Conservation (phyloP, 1,140 invertebrate genomes). For the Zeugodacus cucurbitae region DNA sequence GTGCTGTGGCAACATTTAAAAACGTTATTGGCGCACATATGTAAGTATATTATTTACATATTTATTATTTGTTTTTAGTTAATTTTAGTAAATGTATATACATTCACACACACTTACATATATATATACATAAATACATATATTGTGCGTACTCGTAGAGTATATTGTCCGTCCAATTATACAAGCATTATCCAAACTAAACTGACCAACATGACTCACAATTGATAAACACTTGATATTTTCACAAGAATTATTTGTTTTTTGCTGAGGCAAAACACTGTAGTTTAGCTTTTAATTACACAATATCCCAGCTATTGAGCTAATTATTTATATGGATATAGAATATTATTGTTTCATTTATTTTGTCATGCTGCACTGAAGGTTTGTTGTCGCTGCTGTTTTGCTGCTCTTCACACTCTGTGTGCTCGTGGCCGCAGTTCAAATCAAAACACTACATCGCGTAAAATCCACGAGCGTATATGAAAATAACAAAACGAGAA, state of each 20-base stretch:
- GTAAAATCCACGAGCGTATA: conserved; percentile 24
- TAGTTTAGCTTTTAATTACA: neutral
- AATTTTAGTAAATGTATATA: neutral
- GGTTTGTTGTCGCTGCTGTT: conserved; percentile 21
- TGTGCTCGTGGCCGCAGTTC: neutral
- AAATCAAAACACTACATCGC: conserved; percentile 34
- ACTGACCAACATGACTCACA: neutral
- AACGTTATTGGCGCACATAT: neutral
- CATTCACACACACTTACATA: neutral
- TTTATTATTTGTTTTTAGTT: neutral
- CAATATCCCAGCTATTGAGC: neutral
- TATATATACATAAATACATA: neutral
- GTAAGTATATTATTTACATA: neutral
- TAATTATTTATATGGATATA: no score
- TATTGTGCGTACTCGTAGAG: no score
- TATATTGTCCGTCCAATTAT: no score
- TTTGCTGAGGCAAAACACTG: neutral
- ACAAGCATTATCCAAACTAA: neutral
- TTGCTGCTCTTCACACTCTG: conserved; percentile 18
- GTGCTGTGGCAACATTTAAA: neutral
- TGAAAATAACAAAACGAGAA: conserved; percentile 31
- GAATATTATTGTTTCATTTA: neutral
- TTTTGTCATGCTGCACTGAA: neutral
- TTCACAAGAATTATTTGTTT: neutral
- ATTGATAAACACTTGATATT: neutral